Conservation (phyloP, 2,888 invertebrate genomes). For the Alcis repandata region DNA sequence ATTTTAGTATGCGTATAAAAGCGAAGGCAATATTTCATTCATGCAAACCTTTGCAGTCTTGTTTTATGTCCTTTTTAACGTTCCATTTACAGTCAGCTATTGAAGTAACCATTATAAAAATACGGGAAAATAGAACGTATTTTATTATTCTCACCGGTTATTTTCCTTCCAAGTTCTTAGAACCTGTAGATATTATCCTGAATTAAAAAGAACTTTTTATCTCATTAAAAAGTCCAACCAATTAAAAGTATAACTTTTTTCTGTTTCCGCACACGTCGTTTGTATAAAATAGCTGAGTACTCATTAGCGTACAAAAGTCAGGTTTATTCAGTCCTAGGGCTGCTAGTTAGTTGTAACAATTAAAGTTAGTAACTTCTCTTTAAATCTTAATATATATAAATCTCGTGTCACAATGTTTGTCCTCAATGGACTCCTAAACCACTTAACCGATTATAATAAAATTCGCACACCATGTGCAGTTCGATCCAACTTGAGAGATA, state of each 20-base stretch:
- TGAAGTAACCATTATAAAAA: conserved; percentile 2
- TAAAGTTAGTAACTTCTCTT: too few relatives aligned
- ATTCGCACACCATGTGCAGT: too few relatives aligned
- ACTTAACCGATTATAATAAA: too few relatives aligned
- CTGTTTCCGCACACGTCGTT: conserved; percentile 9
- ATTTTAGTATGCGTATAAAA: conserved; percentile 10
- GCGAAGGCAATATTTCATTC: conserved; percentile 32
- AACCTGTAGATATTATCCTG: background rate
- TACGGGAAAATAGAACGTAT: conserved; percentile 1
- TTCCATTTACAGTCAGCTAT: conserved; percentile 10
- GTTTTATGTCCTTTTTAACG: conserved; percentile 38
- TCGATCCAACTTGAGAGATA: too few relatives aligned
- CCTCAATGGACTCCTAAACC: too few relatives aligned
- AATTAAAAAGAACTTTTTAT: background rate
- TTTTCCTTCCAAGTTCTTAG: too few relatives aligned
- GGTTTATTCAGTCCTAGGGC: background rate
- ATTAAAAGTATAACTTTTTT: conserved; percentile 22
- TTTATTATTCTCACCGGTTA: background rate
- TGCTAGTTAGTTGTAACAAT: background rate
- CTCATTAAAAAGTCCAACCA: conserved; percentile 9
- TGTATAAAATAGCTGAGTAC: conserved; percentile 20
- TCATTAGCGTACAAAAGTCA: conserved; percentile 28
- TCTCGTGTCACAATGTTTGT: too few relatives aligned
- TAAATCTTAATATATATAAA: too few relatives aligned
- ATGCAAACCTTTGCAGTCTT: conserved; percentile 31